Evolutionary conservation across 2,888 invertebrate genomes (phyloP).

Genomic region (Drosophila infuscata): DNA sequence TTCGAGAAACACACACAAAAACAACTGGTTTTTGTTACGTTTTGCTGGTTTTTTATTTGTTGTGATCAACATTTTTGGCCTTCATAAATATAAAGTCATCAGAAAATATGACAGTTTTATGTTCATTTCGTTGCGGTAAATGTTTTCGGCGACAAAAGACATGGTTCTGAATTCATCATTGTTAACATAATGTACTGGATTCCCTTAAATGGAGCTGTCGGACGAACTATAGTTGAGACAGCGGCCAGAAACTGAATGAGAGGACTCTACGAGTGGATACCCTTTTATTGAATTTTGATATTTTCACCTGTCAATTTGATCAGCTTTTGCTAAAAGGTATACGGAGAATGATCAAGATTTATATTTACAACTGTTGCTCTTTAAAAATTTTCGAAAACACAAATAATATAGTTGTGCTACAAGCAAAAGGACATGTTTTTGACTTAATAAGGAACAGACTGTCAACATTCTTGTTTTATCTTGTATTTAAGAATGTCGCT

Average conservation of each 20-base stretch:
- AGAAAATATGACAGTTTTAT: constrained; percentile 81
- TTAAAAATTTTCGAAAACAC: not conserved
- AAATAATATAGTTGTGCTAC: constrained; percentile 18
- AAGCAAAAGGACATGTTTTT: constrained; percentile 14
- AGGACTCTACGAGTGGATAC: not conserved
- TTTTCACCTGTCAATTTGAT: not conserved
- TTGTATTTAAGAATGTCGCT: constrained; percentile 2
- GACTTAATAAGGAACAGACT: constrained; percentile 9
- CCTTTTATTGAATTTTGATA: not conserved
- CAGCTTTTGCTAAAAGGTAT: not conserved
- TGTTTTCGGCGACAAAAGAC: constrained; percentile 78
- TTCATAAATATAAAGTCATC: constrained; percentile 83
- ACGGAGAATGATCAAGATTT: not conserved
- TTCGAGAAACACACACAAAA: constrained; percentile 56
- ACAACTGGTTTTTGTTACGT: constrained; percentile 50
- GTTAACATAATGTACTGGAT: constrained; percentile 64
- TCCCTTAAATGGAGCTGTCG: constrained; percentile 50
- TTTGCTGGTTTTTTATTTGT: constrained; percentile 5
- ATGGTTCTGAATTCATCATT: constrained; percentile 76
- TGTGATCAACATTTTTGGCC: constrained; percentile 71
- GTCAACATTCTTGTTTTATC: constrained; percentile 3
- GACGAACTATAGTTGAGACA: constrained; percentile 20
- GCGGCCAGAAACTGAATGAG: not conserved
- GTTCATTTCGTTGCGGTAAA: constrained; percentile 78
- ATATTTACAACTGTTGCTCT: not conserved